These are phyloP conservation scores for Drosophila prosaltans DNA, from an alignment of 1,140 invertebrate genomes.

Conservation along the genomic window DNA sequence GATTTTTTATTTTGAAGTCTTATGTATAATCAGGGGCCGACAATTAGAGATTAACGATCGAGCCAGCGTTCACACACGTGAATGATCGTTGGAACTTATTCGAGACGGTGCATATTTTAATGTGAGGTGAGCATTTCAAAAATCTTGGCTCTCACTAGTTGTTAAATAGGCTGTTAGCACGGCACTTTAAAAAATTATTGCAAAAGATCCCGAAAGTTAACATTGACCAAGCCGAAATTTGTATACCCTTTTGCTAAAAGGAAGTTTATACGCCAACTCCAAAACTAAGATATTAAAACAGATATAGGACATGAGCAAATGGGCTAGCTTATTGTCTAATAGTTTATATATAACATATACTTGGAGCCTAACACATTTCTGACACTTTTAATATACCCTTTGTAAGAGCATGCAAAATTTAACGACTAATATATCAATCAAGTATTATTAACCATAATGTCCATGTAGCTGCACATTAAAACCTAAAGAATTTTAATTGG, in stretches of 20 bases:
- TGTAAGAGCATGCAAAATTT: too few relatives aligned
- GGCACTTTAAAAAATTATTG: neutral
- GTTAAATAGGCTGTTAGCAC: constrained; percentile 1
- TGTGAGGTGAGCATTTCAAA: neutral
- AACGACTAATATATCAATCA: neutral
- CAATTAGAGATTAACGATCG: constrained; percentile 21
- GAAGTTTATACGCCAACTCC: neutral
- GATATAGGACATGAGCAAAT: too few relatives aligned
- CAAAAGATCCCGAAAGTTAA: neutral
- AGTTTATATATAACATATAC: too few relatives aligned
- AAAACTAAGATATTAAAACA: neutral
- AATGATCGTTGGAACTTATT: neutral
- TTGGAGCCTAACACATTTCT: too few relatives aligned
- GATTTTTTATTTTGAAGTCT: constrained; percentile 10
- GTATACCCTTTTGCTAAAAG: neutral
- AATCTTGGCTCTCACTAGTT: neutral
- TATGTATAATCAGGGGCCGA: constrained; percentile 26
- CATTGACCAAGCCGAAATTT: neutral
- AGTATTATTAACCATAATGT: neutral
- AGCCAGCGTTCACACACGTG: constrained; percentile 7
- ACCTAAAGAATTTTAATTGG: neutral
- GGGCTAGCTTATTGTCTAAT: too few relatives aligned
- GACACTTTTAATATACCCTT: too few relatives aligned
- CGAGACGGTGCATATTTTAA: constrained; percentile 1
- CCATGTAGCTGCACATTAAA: neutral